Evolutionary conservation across 2,113 vertebrate genomes (phyloP).

Genomic region (Bambusicola thoracicus): DNA sequence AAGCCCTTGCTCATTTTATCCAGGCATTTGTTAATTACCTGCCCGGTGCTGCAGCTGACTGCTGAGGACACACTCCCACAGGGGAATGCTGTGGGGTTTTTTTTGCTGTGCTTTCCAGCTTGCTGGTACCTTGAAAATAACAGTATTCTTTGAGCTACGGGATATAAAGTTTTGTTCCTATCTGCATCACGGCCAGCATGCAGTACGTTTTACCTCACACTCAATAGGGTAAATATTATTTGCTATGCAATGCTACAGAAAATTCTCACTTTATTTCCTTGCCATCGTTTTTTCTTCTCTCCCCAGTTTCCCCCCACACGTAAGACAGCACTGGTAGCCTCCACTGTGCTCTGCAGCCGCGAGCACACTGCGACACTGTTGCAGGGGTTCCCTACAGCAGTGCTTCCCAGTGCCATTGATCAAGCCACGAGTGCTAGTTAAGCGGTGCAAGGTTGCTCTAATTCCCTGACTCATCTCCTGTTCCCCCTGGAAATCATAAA

Average conservation of each 20-base stretch:
- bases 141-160: neutral
- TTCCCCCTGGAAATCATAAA: slow-evolving; percentile 61
- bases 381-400: slow-evolving; percentile 65
- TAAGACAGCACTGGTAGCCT: neutral
- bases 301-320: neutral
- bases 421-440: slow-evolving; percentile 51
- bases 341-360: neutral
- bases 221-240: neutral
- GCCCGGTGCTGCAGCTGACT: neutral
- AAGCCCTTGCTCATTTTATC: neutral
- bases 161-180: neutral
- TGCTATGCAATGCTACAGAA: neutral
- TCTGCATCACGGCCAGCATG: neutral
- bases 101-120: neutral
- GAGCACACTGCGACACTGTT: slow-evolving; percentile 65
- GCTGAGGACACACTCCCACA: neutral
- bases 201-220: neutral
- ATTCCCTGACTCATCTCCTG: slow-evolving; percentile 73
- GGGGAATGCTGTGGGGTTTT: fast-evolving
- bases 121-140: neutral
- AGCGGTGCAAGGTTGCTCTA: slow-evolving; percentile 58
- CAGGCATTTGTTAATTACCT: slow-evolving; percentile 39
- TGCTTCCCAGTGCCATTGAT: slow-evolving; percentile 63
- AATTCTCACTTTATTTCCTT: slow-evolving; percentile 11
- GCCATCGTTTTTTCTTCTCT: neutral